Base-by-base conservation (phyloP, 2,113 vertebrate species). In the Hypomesus transpacificus region DNA sequence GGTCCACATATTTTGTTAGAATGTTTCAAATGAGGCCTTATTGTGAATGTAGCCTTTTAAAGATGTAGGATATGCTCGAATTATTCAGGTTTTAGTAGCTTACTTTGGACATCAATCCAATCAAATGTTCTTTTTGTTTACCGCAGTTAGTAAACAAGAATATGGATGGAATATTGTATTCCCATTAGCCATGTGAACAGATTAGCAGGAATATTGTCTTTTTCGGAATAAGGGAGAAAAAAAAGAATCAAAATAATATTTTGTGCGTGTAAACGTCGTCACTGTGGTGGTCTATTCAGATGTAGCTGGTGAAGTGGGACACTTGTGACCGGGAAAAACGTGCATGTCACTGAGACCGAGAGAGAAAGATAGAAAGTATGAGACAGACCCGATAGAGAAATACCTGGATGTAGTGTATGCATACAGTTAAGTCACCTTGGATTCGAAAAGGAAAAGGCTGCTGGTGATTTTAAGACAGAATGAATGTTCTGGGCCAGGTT, bases 401-500 rank as follows among this genome's bases (percentile, higher is more conserved):
- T 72, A 83, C 74, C 75, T 77, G 82, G 85, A 80, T 86, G 39
- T 34, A 34, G 77, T 79, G 74, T 73, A 78, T 68, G 68, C 56
- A 62, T 65, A 80, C 79, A 78, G 58, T 74, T 80, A 77, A 80
- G 75, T 86, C 80, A 76, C 82, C 76, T 83, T 81, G 78, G 73
- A 69, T 82, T 86, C 71, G 52, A 82, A 81, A 85, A 80, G 69
- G 80, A 78, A 75, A 88, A 91, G 89, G 88, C 91, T 91, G 91
- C 90, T 91, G 91, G 92, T 92, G 91, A 88, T 85, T 83, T 89
- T 89, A 89, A 91, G 89, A 91, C 85, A 90, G 82, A 86, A 88
- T 85, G 84, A 87, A 80, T 70, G 66, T 70, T 46, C 59, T 39
- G 63, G 80, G 87, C 69, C 75, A 74, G 54, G 71, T 77, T 18